phyloP scores from a whole-genome alignment of 2,888 invertebrate species.

The Fragum fragum region DNA sequence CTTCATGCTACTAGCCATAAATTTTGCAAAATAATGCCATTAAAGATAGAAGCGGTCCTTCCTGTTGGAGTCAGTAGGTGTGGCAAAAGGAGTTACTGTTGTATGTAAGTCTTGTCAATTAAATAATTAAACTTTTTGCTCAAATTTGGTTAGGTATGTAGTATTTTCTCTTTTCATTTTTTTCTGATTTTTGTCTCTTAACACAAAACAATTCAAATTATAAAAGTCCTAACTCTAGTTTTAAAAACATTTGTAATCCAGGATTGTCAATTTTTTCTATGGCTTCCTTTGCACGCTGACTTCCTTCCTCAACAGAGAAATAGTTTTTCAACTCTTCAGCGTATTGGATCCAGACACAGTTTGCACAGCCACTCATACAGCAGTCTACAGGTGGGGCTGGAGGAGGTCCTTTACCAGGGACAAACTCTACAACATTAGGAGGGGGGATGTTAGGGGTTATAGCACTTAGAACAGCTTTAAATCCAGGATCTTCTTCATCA shows the following conservation, averaged over 20 bases:
- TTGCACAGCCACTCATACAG: conserved; percentile 96
- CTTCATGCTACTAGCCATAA: no score
- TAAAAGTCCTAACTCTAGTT: conserved; percentile 90
- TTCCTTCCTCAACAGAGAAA: conserved; percentile 90
- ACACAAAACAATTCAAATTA: conserved; percentile 21
- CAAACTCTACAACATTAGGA: conserved; percentile 55
- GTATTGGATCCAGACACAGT: conserved; percentile 97
- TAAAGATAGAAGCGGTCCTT: no score
- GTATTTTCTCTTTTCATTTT: no score
- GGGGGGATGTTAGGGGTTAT: conserved; percentile 49
- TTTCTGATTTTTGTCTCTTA: no score
- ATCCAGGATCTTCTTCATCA: conserved; percentile 40
- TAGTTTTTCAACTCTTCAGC: conserved; percentile 91
- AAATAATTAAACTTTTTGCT: no score
- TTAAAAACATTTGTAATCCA: conserved; percentile 93
- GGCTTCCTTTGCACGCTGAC: conserved; percentile 90
- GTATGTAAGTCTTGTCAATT: no score
- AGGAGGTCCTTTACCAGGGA: conserved; percentile 84
- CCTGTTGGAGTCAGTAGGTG: no score
- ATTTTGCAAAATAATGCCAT: no score
- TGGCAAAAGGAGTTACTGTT: no score
- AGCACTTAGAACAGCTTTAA: conserved; percentile 64
- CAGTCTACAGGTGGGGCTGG: conserved; percentile 94
- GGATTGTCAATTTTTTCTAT: conserved; percentile 91
- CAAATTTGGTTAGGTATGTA: no score